Evolutionary conservation across 2,888 invertebrate genomes (phyloP), one percentile per base, ranked within the genome.

Genomic region (Lasius fuliginosus): DNA sequence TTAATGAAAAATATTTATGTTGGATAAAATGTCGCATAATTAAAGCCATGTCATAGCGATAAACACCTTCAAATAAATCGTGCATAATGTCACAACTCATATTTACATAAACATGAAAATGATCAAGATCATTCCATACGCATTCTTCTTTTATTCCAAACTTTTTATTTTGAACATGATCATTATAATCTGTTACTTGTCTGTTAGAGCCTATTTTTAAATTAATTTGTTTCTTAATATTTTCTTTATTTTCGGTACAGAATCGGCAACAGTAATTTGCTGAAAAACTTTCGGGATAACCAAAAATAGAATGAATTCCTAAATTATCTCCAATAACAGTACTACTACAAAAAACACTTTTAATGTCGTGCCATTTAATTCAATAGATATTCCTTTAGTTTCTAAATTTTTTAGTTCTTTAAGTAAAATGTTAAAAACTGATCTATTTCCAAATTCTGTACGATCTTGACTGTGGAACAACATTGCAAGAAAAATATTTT

Each of bases 11-110:
- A 46, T 68, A 68, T 18, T 46, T 68, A 3, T 46, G 1, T 27
- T 46, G 56, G 15, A 73, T 15, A 23, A 73, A 58, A 36, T 73
- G 9, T 1, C 40, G 12, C 23, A 73, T 73, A 56, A 73, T 73
- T 56, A 23, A 53, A 73, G 56, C 73, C 73, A 73, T 73, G 15
- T 73, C 56, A n/a, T 73, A 73, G 1, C 73, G 36, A 56, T 73
- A 73, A 42, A 74, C 9, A 5, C 58, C 58, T 40, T 74, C 74
- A 18, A 33, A 74, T 30, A 74, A 42, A 23, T 74, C 58, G 5
- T 60, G 60, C 58, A 74, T 74, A 15, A 74, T 74, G 23, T 74
- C 58, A 23, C 23, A 23, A 18, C 27, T 18, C 4, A 74, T 40
- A 74, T 58, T 74, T 11, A 2, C 49, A 49, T 69, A 53, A 69